phyloP scores from a whole-genome alignment of 2,113 vertebrate genomes.

The Cryptotis parvus region DNA sequence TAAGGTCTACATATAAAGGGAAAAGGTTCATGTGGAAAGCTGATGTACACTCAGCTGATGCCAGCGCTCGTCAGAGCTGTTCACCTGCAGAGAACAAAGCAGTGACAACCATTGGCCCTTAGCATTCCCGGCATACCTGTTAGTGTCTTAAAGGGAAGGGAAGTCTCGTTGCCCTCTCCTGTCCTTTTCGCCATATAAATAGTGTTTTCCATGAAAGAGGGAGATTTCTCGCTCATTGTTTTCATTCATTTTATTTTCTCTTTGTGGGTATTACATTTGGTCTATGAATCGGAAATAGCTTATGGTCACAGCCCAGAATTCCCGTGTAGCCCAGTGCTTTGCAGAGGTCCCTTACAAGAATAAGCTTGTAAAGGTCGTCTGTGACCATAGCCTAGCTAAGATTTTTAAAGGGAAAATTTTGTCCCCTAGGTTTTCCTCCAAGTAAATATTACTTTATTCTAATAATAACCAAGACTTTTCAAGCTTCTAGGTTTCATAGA shows the following conservation, averaged over 20 bases:
- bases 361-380: slow-evolving; percentile 85
- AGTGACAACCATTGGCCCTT: slow-evolving; percentile 90
- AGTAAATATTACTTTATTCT: slow-evolving; percentile 88
- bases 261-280: slow-evolving; percentile 85
- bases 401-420: slow-evolving; percentile 86
- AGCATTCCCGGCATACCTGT: slow-evolving; percentile 95
- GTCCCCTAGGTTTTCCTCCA: slow-evolving; percentile 82
- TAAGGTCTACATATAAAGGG: slow-evolving; percentile 97
- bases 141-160: slow-evolving; percentile 97
- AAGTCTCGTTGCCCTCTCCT: slow-evolving; percentile 87
- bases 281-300: slow-evolving; percentile 89
- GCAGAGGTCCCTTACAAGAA: slow-evolving; percentile 58
- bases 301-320: slow-evolving; percentile 84
- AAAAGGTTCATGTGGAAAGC: slow-evolving; percentile 92
- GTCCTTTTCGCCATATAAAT: slow-evolving; percentile 93
- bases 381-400: slow-evolving; percentile 91
- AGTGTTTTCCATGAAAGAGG: slow-evolving; percentile 93
- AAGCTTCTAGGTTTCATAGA: slow-evolving; percentile 91
- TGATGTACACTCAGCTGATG: slow-evolving; percentile 92
- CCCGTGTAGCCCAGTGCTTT: slow-evolving; percentile 73
- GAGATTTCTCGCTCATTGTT: slow-evolving; percentile 83
- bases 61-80: slow-evolving; percentile 89
- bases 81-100: slow-evolving; percentile 91
- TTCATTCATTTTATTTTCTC: slow-evolving; percentile 72
- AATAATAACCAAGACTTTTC: slow-evolving; percentile 91